A percentile compares a stretch with the other conserved stretches of the same genome.
phyloP scores from a whole-genome alignment of 2,797 vertebrate genomes.

The Hirundo rustica region DNA sequence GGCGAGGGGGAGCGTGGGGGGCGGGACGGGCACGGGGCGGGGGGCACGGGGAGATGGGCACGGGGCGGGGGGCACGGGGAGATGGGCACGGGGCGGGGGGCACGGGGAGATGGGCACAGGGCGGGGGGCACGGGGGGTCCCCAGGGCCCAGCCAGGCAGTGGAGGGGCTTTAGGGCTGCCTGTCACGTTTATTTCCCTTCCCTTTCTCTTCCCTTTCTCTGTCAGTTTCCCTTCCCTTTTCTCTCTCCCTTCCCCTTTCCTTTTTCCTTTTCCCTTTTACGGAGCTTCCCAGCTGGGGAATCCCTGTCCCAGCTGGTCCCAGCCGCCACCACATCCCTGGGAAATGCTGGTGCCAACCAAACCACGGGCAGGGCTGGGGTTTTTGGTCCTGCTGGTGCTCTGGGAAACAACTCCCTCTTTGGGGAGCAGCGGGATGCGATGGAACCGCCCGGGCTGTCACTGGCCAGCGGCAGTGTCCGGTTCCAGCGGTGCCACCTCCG shows the following conservation, averaged over 20 bases:
- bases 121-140: not conserved
- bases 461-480: not conserved
- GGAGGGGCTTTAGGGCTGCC: not conserved
- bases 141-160: not conserved
- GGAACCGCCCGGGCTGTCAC: not conserved
- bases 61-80: not conserved
- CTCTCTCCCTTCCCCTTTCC: no score
- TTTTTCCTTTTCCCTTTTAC: not conserved
- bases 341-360: not conserved
- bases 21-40: not conserved
- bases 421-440: not conserved
- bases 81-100: not conserved
- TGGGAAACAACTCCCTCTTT: not conserved
- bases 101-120: not conserved
- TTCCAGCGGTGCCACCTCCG: not conserved
- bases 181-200: rapidly evolving
- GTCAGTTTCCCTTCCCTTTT: not conserved
- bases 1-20: not conserved
- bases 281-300: not conserved
- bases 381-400: not conserved
- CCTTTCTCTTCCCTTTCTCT: no score
- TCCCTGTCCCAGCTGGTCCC: not conserved
- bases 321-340: rapidly evolving
- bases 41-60: no score
- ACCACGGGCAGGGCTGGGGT: rapidly evolving